Evolutionary conservation across 1,140 invertebrate genomes (phyloP).

Genomic region (Drosophila serrata): DNA sequence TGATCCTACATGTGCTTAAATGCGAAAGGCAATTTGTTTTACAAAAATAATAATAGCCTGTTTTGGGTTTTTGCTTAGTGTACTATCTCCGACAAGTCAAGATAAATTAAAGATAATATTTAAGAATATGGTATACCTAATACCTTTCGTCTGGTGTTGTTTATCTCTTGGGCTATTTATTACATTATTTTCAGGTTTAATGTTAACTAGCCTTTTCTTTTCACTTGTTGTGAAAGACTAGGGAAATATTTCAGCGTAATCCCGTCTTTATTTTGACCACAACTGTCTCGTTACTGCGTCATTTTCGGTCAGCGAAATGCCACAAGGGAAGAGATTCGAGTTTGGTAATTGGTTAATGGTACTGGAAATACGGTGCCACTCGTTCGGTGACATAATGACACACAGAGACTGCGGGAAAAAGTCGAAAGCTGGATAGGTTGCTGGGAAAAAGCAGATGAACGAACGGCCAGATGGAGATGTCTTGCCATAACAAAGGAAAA

Average conservation of each 20-base stretch:
- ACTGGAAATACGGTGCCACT: conserved; percentile 1
- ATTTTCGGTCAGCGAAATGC: conserved; percentile 21
- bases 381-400: conserved; percentile 66
- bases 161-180: neutral
- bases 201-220: neutral
- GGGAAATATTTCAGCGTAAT: neutral
- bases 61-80: neutral
- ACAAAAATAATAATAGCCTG: neutral
- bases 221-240: neutral
- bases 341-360: conserved; percentile 20
- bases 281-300: neutral
- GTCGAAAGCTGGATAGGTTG: conserved; percentile 9
- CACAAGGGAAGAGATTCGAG: conserved; percentile 18
- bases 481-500: conserved; percentile 55
- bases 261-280: conserved; percentile 14
- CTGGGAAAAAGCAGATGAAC: conserved; percentile 26
- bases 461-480: conserved; percentile 27
- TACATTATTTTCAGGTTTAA: neutral
- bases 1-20: conserved; percentile 6
- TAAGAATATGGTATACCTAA: neutral
- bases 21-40: neutral
- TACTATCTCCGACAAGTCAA: too few species aligned
- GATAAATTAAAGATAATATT: neutral
- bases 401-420: conserved; percentile 20
- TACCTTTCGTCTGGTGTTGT: neutral